Evolutionary conservation across 2,888 invertebrate species (phyloP), one percentile per base, ranked within the genome.

Genomic region (Cantharis rustica): DNA sequence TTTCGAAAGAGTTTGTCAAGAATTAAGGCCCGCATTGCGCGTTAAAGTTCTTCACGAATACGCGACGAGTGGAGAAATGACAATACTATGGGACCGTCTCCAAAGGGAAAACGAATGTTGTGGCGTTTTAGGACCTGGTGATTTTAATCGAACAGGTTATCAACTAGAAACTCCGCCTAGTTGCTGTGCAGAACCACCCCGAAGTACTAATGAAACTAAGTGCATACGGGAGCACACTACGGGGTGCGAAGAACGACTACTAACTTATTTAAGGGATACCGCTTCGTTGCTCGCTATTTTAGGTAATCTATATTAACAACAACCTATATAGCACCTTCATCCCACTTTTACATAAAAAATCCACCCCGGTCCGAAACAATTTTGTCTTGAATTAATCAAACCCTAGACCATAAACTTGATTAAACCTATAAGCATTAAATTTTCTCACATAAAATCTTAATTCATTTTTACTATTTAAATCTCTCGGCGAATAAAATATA

Each of bases 41-140:
- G 86, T 89, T 26, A 89, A 91, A 63, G 89, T 91, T 75, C 89
- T 92, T 81, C 91, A 91, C 81, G 94, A 95, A 82, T 96, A 96
- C 90, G 93, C 93, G 75, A 90, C 91, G 68, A 93, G 94, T 84
- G 87, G 90, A 31, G 93, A 93, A 80, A 94, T 95, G 87, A 93
- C 94, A 63, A 92, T 92, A 80, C 91, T 94, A 77, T 95, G 95
- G 95, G 94, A 95, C 85, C 91, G 93, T 66, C 89, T 95, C 47
- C 95, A 96, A 86, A 89, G 91, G 75, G 94, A 94, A 82, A 92
- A 92, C 82, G 90, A 91, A 78, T 96, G 96, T 86, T 96, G 96
- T 88, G 96, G 96, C 0, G 93, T 95, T 4, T 82, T 84, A 27
- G 87, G 87, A 26, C 86, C 88, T 9, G 85, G 84, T 61, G 91